These are phyloP conservation scores for Acanthisitta chloris DNA, from an alignment of 2,113 vertebrate genomes.

Conservation along the genomic window DNA sequence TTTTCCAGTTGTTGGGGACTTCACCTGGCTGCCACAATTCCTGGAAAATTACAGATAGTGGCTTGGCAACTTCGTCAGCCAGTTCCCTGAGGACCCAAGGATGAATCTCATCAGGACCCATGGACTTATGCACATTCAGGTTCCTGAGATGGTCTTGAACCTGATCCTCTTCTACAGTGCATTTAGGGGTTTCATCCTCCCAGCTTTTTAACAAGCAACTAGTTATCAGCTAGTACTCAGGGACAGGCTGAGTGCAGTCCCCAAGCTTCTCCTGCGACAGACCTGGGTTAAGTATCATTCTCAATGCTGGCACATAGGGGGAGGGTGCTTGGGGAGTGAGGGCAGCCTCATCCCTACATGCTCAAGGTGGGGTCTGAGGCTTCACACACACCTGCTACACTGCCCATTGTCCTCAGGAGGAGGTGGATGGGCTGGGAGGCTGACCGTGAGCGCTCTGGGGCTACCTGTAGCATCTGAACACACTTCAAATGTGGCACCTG, in stretches of 20 bases:
- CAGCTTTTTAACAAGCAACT: neutral
- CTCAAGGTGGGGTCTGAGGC: neutral
- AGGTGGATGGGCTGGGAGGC: neutral
- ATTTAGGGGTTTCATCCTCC: too few relatives aligned
- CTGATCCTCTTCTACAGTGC: too few relatives aligned
- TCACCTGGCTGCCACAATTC: too few relatives aligned
- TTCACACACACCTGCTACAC: neutral
- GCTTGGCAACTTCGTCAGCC: too few relatives aligned
- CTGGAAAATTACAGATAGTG: too few relatives aligned
- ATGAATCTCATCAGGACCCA: too few relatives aligned
- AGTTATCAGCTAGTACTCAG: neutral
- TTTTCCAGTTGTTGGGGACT: too few relatives aligned
- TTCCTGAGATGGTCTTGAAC: too few relatives aligned
- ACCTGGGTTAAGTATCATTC: accelerated
- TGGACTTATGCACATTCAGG: too few relatives aligned
- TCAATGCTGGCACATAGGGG: neutral
- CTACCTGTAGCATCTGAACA: neutral
- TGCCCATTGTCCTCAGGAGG: neutral
- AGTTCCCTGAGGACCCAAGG: too few relatives aligned
- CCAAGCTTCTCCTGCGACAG: neutral
- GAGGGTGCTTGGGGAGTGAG: neutral
- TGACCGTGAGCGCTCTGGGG: neutral
- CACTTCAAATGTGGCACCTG: neutral
- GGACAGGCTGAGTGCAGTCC: neutral
- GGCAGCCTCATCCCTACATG: neutral